These are phyloP conservation scores for Leucophenga maculata DNA, from an alignment of 2,888 invertebrate species.

Conservation along the genomic window DNA sequence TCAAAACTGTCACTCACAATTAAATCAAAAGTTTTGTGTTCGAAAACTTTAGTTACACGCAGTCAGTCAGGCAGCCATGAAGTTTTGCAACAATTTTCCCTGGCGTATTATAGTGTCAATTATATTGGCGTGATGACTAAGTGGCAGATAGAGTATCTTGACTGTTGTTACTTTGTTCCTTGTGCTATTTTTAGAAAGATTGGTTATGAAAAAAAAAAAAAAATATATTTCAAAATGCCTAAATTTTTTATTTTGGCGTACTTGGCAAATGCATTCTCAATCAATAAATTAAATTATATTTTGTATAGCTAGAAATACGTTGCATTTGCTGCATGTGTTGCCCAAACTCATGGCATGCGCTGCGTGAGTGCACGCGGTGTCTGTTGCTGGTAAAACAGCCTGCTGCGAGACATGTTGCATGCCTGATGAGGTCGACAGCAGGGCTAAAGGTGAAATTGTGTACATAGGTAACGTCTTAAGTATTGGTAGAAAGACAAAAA, in stretches of 20 bases:
- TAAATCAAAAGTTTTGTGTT: conserved; percentile 4
- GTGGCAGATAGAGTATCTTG: too few relatives aligned
- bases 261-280: not conserved
- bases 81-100: too few relatives aligned
- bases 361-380: not conserved
- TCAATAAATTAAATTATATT: conserved; percentile 11
- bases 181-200: too few relatives aligned
- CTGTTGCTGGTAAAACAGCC: conserved; percentile 1
- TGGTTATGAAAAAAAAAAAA: too few relatives aligned
- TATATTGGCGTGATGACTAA: too few relatives aligned
- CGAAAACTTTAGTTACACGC: too few relatives aligned
- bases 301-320: conserved; percentile 10
- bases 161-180: too few relatives aligned
- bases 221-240: too few relatives aligned
- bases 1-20: conserved; percentile 10
- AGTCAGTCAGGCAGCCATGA: too few relatives aligned
- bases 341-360: not conserved
- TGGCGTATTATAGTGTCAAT: too few relatives aligned
- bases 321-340: not conserved
- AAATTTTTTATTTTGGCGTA: not conserved
- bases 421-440: not conserved
- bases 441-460: not conserved
- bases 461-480: too few relatives aligned
- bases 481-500: too few relatives aligned
- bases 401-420: not conserved